Percentiles rank a stretch among this genome's conserved stretches.
These are phyloP conservation scores for Diplogasteroides magnus DNA, from an alignment of 1,140 invertebrate genomes.

Conservation along the genomic window DNA sequence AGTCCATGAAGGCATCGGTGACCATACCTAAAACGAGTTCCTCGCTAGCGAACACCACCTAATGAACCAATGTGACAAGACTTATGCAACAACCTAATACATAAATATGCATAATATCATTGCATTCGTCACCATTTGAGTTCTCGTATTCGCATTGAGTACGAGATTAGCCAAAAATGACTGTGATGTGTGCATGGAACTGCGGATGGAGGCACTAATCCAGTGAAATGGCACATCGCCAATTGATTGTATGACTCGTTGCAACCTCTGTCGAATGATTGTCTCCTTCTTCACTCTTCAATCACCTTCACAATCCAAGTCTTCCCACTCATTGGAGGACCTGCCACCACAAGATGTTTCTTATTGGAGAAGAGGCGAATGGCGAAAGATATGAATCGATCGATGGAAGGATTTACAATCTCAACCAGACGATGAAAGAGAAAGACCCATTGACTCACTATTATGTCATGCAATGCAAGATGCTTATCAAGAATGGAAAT, in stretches of 20 bases:
- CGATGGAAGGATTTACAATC: slow-evolving; percentile 19
- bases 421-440: not conserved
- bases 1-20: too few species aligned
- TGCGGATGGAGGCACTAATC: too few species aligned
- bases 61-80: too few species aligned
- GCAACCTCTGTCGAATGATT: not conserved
- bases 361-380: slow-evolving; percentile 6
- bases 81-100: too few species aligned
- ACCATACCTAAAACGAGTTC: too few species aligned
- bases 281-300: too few species aligned
- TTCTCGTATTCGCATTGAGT: too few species aligned
- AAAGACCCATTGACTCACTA: not conserved
- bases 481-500: slow-evolving; percentile 18
- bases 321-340: slow-evolving; percentile 18
- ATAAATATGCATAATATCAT: too few species aligned
- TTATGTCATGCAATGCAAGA: slow-evolving; percentile 13
- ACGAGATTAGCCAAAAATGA: too few species aligned
- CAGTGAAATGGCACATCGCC: not conserved
- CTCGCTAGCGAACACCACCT: too few species aligned
- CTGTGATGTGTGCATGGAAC: too few species aligned
- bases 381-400: slow-evolving; percentile 17
- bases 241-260: not conserved
- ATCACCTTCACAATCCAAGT: slow-evolving; percentile 22
- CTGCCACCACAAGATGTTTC: slow-evolving; percentile 19
- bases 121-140: too few species aligned